Conservation (phyloP, 2,888 invertebrate species). For the Pandemis corylana region DNA sequence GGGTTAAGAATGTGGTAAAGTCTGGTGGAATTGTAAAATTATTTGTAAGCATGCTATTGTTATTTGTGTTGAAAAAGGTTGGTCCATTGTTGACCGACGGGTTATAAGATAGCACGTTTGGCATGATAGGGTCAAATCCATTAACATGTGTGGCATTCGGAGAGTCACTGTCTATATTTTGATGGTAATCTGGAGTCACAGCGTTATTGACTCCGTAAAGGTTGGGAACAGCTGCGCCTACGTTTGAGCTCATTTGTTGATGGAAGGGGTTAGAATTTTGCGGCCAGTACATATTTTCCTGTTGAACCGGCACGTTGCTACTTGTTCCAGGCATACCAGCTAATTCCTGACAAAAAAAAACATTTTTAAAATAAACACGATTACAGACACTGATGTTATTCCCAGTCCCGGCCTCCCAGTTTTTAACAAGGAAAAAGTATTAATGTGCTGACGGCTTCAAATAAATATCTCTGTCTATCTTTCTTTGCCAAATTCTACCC, state of each 20-base stretch:
- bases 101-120: neutral
- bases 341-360: neutral
- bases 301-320: neutral
- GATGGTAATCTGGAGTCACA: neutral
- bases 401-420: no score
- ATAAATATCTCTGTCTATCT: no score
- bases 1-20: neutral
- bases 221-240: neutral
- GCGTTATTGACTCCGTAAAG: neutral
- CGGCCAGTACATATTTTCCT: neutral
- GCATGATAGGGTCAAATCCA: neutral
- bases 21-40: neutral
- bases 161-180: neutral
- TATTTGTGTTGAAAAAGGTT: neutral
- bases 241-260: neutral
- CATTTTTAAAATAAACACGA: neutral
- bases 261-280: neutral
- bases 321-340: neutral
- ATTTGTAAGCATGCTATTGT: neutral
- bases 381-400: no score
- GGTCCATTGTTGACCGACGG: neutral
- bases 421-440: no score
- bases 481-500: no score
- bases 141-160: neutral
- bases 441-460: no score